Evolutionary conservation across 2,113 vertebrate species (phyloP), one percentile per base, ranked within the genome.

Genomic region (Dascyllus trimaculatus): DNA sequence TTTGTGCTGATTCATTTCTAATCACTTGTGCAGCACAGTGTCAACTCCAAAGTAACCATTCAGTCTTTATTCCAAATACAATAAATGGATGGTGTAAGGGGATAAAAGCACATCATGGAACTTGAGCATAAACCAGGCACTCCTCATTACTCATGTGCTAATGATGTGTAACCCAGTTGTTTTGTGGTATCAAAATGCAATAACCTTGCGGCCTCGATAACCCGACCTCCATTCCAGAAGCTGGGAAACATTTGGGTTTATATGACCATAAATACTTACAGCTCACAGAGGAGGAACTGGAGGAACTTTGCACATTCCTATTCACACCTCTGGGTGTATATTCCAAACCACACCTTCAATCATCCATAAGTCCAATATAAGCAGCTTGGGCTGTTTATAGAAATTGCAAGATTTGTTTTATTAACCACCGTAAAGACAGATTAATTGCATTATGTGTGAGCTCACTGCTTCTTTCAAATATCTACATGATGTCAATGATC

Each of bases 91-190:
- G 29, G 29, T 29, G 29, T 29, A 29, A 29, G 29, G 29, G 29
- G 29, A 66, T 29, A 11, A 67, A 52, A 29, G 18, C 26, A 26
- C 0, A 24, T n/a, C 24, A 68, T 46, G 52, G 25, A 82, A 29
- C 46, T 58, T 46, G 35, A 59, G 21, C 67, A 26, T 25, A 24
- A 71, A 38, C 59, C 64, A 66, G 54, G 8, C 58, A 14, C 52
- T 71, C 24, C n/a, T 66, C 45, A 62, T 79, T 29, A n/a, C 60
- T 76, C 60, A 35, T 29, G 59, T n/a, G 51, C 61, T 56, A 68
- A 72, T 74, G 60, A 81, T 78, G 70, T 53, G 66, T 63, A 78
- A 75, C 53, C 53, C 77, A 32, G 62, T 79, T 71, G 29, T 71
- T 75, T 72, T 80, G 82, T 51, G 59, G 57, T 65, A 58, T 84